Percentiles rank a stretch among this genome's conserved stretches.
These are phyloP conservation scores for Oryctolagus cuniculus DNA, from an alignment of 2,113 vertebrate genomes.

Conservation along the genomic window mOryCun1.1 NC_091438.1:100287501-100288000, in stretches of 20 bases:
- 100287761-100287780: neutral
- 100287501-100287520: too few relatives aligned
- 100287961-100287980: neutral
- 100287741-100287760: neutral
- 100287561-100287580: too few relatives aligned
- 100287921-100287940: neutral
- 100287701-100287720: too few relatives aligned
- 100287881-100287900: conserved; percentile 32
- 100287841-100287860: neutral
- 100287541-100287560: too few relatives aligned
- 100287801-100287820: conserved; percentile 34
- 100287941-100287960: neutral
- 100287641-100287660: too few relatives aligned
- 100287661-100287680: too few relatives aligned
- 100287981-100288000: neutral
- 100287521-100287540: too few relatives aligned
- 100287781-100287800: neutral
- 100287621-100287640: too few relatives aligned
- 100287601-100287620: too few relatives aligned
- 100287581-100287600: too few relatives aligned
- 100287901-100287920: neutral
- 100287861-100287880: conserved; percentile 19
- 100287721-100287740: too few relatives aligned
- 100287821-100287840: neutral
- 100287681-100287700: too few relatives aligned